Base-by-base conservation (phyloP, 2,888 invertebrate species). In the Bellardia pandia region DNA sequence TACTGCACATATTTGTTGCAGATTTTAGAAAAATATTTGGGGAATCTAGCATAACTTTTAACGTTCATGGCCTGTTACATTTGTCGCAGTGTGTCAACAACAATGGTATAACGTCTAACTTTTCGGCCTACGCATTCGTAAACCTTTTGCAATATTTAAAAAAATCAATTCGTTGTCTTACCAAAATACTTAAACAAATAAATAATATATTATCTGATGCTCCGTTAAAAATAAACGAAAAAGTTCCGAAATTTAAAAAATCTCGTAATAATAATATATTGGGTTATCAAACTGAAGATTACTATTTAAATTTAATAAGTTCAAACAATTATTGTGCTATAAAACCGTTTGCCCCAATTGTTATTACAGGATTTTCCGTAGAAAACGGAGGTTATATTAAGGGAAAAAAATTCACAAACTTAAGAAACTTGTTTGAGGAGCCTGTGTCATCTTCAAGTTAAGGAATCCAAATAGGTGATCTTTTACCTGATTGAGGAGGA, bases 61-160 rank as follows among this genome's bases (percentile, higher is more conserved):
- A 69, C 11, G 75, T 68, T 16, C 75, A 82, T 16, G 56, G 53
- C 9, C 66, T 75, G 3, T n/a, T 75, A 30, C 74, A 81, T 42
- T 66, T 81, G 33, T 8, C 45, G 4, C 33, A 74, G 23, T 56
- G 74, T 48, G 74, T 16, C 11, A 58, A 48, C 5, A 16, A 69
- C 2, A 45, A 37, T 45, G 69, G 79, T 8, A 33, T 62, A 42
- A 42, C 56, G 7, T 23, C 58, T 7, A 72, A 60, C 45, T 80
- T 80, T 71, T 71, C 51, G 23, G 80, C 80, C 4, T 75, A 82
- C 48, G 30, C 53, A 9, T 76, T 82, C n/a, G n/a, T n/a, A n/a
- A n/a, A n/a, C n/a, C n/a, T n/a, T n/a, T 45, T 77, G 14, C 77
- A 77, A 56, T 7, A 42, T 37, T 30, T 77, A 16, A 69, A 62